Conservation (phyloP, 1,140 invertebrate genomes). For the Battus philenor region DNA sequence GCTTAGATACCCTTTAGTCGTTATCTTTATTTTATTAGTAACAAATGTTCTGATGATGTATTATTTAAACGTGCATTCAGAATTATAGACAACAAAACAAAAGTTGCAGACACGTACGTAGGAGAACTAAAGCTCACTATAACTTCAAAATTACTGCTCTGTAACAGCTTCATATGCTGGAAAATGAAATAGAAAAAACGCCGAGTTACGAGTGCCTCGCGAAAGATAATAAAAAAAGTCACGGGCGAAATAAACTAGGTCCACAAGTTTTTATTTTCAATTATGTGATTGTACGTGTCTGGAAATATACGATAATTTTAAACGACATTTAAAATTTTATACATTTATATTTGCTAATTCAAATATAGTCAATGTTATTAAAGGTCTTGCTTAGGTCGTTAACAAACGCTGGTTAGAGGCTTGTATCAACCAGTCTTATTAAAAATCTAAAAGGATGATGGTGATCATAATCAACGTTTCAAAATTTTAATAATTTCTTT, state of each 20-base stretch:
- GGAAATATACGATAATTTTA: background rate
- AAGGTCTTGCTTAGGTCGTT: too few species aligned
- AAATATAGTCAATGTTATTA: background rate
- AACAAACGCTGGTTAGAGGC: too few species aligned
- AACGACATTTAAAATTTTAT: background rate
- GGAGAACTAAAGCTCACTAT: conserved; percentile 10
- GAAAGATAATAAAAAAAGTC: conserved; percentile 13
- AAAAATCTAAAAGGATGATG: too few species aligned
- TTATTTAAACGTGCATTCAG: too few species aligned
- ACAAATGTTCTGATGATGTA: too few species aligned
- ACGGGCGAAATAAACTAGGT: conserved; percentile 9
- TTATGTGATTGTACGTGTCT: conserved; percentile 2
- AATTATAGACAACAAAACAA: background rate
- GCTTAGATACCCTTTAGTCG: too few species aligned
- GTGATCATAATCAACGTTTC: too few species aligned
- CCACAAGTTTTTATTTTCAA: conserved; percentile 10
- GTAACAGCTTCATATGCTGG: conserved; percentile 8
- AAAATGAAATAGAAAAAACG: conserved; percentile 14
- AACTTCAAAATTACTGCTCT: conserved; percentile 15
- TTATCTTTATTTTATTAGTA: too few species aligned
- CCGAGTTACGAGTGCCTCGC: conserved; percentile 9
- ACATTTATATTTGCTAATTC: background rate
- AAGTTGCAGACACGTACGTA: background rate
- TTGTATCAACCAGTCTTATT: too few species aligned
- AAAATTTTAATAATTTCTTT: too few species aligned